These are phyloP conservation scores for Thamnophis sirtalis DNA, from an alignment of 2,113 vertebrate genomes.

Conservation along the genomic window DNA sequence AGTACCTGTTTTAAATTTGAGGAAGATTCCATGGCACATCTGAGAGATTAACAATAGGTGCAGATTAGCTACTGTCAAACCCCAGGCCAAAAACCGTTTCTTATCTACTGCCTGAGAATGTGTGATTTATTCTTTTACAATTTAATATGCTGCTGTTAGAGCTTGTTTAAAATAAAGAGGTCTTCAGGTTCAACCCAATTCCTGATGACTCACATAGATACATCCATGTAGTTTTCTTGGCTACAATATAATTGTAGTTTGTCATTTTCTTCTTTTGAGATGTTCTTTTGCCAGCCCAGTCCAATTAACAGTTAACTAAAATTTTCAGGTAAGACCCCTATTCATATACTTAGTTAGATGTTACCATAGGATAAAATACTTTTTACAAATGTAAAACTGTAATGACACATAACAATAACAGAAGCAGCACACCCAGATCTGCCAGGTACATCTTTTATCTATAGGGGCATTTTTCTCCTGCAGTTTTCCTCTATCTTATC, in stretches of 20 bases:
- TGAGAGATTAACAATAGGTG: no score
- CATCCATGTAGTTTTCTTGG: background rate
- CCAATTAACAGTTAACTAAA: background rate
- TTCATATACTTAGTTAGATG: background rate
- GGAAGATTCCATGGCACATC: background rate
- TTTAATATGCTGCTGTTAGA: background rate
- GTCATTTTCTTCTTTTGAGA: background rate
- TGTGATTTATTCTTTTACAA: background rate
- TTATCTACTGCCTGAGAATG: background rate
- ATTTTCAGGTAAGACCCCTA: background rate
- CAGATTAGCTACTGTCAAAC: background rate
- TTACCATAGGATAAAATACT: background rate
- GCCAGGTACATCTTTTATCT: background rate
- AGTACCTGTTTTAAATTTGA: background rate
- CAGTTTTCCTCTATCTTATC: background rate
- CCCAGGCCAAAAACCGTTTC: background rate
- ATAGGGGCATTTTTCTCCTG: background rate
- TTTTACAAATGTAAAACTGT: background rate
- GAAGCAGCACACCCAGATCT: background rate
- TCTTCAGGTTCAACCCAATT: background rate
- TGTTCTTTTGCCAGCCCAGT: background rate
- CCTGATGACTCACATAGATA: background rate
- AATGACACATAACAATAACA: background rate
- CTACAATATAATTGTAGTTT: background rate
- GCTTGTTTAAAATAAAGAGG: background rate